A percentile compares a stretch with the other conserved stretches of the same genome.
Evolutionary conservation across 64 coral and sea anemone species (phyloP).

Genomic region (Pocillopora verrucosa): DNA sequence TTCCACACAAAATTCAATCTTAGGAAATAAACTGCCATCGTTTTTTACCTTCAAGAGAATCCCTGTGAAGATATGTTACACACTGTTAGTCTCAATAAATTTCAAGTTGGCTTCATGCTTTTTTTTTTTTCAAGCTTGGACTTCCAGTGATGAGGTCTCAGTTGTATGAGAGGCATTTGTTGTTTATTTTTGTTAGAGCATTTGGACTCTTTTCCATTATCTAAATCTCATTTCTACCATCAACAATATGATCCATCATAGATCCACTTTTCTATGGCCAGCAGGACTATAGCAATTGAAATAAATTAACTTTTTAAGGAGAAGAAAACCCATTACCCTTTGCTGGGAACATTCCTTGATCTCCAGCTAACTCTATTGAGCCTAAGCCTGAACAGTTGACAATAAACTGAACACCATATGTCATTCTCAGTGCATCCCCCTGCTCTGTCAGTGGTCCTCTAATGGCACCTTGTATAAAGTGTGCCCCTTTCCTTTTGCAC

Average conservation of each 20-base stretch:
- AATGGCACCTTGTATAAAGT: conserved; percentile 6
- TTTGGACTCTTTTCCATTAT: no score
- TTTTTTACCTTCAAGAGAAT: conserved; percentile 15
- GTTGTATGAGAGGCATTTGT: no score
- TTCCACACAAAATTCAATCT: conserved; percentile 43
- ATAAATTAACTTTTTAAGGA: background rate
- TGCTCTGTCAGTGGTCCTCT: conserved; percentile 27
- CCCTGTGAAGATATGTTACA: background rate
- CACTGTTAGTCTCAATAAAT: background rate
- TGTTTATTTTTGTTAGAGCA: no score
- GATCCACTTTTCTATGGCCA: no score
- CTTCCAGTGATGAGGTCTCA: no score
- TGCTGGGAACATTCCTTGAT: conserved; percentile 31
- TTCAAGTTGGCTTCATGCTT: no score
- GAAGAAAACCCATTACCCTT: conserved; percentile 6
- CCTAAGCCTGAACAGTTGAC: conserved; percentile 49
- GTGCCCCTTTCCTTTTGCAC: conserved; percentile 42
- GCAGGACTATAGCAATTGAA: background rate
- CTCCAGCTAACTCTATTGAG: conserved; percentile 42
- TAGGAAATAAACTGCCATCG: conserved; percentile 26
- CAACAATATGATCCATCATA: no score
- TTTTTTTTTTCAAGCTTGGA: no score
- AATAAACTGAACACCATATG: conserved; percentile 55
- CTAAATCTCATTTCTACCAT: no score
- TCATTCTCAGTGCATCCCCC: conserved; percentile 7